Percentiles rank a stretch among this genome's conserved stretches.
Conservation (phyloP, 1,140 invertebrate genomes). For the Hydropsyche tenuis region DNA sequence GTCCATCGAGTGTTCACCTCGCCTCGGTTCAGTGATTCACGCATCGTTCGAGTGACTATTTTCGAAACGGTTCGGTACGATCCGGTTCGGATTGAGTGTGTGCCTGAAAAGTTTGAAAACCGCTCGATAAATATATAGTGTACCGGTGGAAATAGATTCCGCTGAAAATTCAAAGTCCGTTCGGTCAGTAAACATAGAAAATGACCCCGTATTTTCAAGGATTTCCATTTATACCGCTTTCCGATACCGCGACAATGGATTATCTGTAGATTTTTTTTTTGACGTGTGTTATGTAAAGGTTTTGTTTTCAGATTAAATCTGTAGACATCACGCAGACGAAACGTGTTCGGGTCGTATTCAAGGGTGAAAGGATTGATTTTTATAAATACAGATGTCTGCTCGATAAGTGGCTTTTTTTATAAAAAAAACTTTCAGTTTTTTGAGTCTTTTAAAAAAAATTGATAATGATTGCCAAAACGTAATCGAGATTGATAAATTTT, state of each 20-base stretch:
- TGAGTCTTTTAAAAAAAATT: too few relatives aligned
- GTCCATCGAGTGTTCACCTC: too few relatives aligned
- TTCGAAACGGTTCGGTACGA: too few relatives aligned
- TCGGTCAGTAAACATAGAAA: slow-evolving; percentile 3
- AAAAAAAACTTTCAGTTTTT: too few relatives aligned
- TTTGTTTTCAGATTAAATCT: background rate
- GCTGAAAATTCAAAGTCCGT: slow-evolving; percentile 2
- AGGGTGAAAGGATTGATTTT: background rate
- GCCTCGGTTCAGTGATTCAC: too few relatives aligned
- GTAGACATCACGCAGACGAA: background rate
- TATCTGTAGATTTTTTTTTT: background rate
- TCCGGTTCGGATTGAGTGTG: too few relatives aligned
- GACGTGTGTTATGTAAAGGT: background rate
- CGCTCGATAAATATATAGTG: too few relatives aligned
- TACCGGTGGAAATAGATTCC: background rate
- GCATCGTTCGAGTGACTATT: too few relatives aligned
- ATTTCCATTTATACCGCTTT: slow-evolving; percentile 10
- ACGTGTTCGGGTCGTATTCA: background rate
- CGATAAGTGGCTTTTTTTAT: too few relatives aligned
- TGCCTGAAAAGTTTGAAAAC: too few relatives aligned
- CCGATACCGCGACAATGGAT: background rate
- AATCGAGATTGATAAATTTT: too few relatives aligned
- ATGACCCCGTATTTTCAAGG: background rate
- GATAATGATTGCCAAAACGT: too few relatives aligned
- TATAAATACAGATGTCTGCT: background rate